These are phyloP conservation scores for Tenualosa ilisha DNA, from an alignment of 2,797 vertebrate genomes.

Conservation along the genomic window DNA sequence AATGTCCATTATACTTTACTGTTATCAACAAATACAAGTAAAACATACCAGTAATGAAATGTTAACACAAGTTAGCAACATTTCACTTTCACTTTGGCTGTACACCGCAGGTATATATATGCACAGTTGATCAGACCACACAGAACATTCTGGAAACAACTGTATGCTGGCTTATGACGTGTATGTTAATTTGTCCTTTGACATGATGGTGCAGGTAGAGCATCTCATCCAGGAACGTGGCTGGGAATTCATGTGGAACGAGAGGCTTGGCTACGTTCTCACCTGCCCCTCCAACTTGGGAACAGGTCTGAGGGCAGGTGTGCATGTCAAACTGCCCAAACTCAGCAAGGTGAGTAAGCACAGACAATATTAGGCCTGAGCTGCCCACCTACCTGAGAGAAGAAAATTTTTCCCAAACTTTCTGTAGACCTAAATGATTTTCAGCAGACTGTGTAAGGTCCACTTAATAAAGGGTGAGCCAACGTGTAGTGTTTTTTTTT, in stretches of 20 bases:
- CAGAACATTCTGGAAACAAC: neutral
- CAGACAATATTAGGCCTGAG: neutral
- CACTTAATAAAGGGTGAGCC: neutral
- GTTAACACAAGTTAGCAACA: too few relatives aligned
- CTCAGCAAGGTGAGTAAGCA: slow-evolving; percentile 83
- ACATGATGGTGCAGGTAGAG: slow-evolving; percentile 78
- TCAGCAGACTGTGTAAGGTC: neutral
- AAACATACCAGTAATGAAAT: too few relatives aligned
- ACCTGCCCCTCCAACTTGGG: slow-evolving; percentile 94
- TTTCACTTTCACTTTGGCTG: too few relatives aligned
- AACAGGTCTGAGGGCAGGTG: slow-evolving; percentile 89
- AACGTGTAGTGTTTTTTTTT: neutral
- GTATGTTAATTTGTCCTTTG: neutral
- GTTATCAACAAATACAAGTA: too few relatives aligned
- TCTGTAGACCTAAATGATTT: neutral
- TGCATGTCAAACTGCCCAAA: slow-evolving; percentile 86
- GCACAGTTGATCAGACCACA: neutral
- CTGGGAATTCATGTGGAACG: slow-evolving; percentile 98
- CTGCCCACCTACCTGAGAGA: neutral
- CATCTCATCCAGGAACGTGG: slow-evolving; percentile 88
- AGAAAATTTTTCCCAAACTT: neutral
- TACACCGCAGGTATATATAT: neutral
- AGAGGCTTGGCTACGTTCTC: slow-evolving; percentile 86
- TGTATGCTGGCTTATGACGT: neutral
- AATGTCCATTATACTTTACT: too few relatives aligned